Conservation (phyloP, 2,113 vertebrate genomes). For the Synodontis membranacea region DNA sequence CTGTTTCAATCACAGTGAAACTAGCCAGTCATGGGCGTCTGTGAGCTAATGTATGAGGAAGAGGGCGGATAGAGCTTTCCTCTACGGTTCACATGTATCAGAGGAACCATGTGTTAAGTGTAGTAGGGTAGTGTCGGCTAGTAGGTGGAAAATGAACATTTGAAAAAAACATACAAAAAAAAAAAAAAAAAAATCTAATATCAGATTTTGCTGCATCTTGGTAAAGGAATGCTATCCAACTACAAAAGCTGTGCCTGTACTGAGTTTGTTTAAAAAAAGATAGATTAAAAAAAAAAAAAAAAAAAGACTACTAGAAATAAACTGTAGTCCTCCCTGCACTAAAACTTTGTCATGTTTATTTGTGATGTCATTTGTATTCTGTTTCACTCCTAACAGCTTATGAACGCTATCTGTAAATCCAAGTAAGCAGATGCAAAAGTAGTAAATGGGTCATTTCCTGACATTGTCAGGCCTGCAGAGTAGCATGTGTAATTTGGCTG, state of each 20-base stretch:
- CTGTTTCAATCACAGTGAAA: background rate
- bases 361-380: background rate
- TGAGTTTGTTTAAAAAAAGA: background rate
- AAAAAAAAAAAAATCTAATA: background rate
- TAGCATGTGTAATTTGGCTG: slow-evolving; percentile 21
- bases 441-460: slow-evolving; percentile 1
- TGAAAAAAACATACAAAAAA: background rate
- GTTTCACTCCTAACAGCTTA: background rate
- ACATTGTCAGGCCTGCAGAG: background rate
- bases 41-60: background rate
- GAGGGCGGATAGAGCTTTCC: background rate
- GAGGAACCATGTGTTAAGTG: no score
- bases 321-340: background rate
- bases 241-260: background rate
- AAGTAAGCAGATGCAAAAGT: background rate
- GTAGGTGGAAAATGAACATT: background rate
- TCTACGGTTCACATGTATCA: background rate
- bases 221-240: background rate
- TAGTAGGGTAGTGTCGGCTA: background rate
- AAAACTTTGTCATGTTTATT: background rate
- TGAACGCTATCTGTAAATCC: background rate
- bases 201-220: background rate
- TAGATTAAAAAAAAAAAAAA: background rate
- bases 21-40: background rate
- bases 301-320: background rate